Evolutionary conservation across 2,113 vertebrate species (phyloP).

Genomic region (Gymnarchus niloticus): DNA sequence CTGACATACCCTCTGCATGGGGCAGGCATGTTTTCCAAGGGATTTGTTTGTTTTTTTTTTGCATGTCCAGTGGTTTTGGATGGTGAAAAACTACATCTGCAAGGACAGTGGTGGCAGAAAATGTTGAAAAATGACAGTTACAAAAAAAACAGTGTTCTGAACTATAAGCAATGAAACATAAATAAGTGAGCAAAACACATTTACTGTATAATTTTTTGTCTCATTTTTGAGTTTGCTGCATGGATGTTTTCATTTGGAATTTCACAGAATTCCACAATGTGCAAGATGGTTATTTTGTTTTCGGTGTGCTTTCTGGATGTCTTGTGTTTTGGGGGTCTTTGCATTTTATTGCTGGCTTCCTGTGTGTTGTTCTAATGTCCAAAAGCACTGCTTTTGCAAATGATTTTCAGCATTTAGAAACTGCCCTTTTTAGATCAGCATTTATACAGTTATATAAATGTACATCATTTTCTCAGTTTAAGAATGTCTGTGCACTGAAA

Average conservation of each 20-base stretch:
- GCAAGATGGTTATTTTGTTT: not conserved
- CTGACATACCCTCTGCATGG: slow-evolving; percentile 7
- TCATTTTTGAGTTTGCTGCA: not conserved
- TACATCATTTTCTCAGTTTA: not conserved
- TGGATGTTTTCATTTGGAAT: not conserved
- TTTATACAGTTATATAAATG: not conserved
- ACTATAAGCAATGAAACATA: not conserved
- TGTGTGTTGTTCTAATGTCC: not conserved
- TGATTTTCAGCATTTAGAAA: too few species aligned
- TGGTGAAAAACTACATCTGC: not conserved
- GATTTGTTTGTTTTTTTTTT: slow-evolving; percentile 14
- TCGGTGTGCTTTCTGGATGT: not conserved
- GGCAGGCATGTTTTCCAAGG: not conserved
- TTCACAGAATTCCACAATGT: not conserved
- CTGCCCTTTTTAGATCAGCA: not conserved
- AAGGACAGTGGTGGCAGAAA: not conserved
- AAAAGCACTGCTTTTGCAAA: not conserved
- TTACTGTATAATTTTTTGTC: not conserved
- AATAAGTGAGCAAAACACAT: not conserved
- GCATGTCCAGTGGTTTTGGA: slow-evolving; percentile 5
- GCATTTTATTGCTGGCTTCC: not conserved
- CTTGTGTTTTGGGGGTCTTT: not conserved
- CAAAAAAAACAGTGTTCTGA: not conserved
- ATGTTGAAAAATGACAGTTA: slow-evolving; percentile 1
- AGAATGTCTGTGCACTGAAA: not conserved